Conservation (phyloP, 2,888 invertebrate species). For the Leptopterna dolabrata region DNA sequence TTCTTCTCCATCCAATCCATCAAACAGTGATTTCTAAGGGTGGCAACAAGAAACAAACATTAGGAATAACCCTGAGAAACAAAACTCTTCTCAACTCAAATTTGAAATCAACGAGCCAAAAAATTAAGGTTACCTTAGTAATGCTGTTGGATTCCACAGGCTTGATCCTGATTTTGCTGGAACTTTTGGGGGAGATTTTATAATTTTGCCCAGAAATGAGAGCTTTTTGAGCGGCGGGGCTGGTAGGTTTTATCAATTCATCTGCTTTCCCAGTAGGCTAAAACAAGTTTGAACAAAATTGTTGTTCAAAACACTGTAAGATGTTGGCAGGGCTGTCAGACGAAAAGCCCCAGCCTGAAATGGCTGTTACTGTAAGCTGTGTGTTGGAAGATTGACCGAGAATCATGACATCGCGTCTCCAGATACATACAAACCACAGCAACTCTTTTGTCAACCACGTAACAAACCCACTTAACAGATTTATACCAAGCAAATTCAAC, state of each 20-base stretch:
- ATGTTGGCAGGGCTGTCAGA: too few relatives aligned
- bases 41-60: not conserved
- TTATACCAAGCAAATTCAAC: too few relatives aligned
- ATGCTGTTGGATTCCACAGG: slow-evolving; percentile 67
- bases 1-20: slow-evolving; percentile 86
- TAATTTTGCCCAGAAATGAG: slow-evolving; percentile 72
- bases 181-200: slow-evolving; percentile 72
- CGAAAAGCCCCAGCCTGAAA: too few relatives aligned
- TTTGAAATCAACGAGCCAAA: not conserved
- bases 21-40: slow-evolving; percentile 81
- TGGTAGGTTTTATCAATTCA: slow-evolving; percentile 78
- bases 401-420: too few relatives aligned
- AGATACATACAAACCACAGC: too few relatives aligned
- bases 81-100: too few relatives aligned
- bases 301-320: too few relatives aligned
- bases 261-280: slow-evolving; percentile 73
- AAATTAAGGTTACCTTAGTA: not conserved
- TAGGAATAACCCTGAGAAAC: too few relatives aligned
- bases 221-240: slow-evolving; percentile 78
- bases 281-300: slow-evolving; percentile 59
- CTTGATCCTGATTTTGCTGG: slow-evolving; percentile 72
- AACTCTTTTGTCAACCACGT: too few relatives aligned
- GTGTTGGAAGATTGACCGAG: too few relatives aligned
- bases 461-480: too few relatives aligned
- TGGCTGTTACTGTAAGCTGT: too few relatives aligned